phyloP scores from a whole-genome alignment of 2,888 invertebrate genomes.

The Rhodophaea formosa region DNA sequence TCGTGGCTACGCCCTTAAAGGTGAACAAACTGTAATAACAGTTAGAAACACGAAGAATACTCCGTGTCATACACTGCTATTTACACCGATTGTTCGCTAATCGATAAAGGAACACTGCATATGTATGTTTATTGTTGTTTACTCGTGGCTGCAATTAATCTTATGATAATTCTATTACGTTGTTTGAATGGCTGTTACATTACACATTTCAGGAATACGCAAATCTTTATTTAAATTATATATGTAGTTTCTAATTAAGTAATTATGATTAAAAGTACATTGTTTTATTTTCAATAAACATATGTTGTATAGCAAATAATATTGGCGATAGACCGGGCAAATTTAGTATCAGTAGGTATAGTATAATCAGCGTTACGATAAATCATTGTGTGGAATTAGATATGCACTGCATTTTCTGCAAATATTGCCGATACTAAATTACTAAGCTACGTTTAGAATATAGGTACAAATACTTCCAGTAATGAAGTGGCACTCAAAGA shows the following conservation, averaged over 20 bases:
- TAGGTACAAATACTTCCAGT: no score
- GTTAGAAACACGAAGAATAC: slow-evolving; percentile 37
- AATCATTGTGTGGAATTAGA: background rate
- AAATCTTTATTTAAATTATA: background rate
- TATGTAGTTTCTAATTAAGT: no score
- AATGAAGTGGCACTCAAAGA: no score
- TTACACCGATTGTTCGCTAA: slow-evolving; percentile 23
- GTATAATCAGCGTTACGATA: background rate
- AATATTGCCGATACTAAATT: no score
- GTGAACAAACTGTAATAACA: slow-evolving; percentile 59
- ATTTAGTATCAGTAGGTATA: no score
- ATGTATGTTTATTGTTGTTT: background rate
- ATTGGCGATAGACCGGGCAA: no score
- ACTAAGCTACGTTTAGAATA: no score
- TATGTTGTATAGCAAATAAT: no score
- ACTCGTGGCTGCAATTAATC: background rate
- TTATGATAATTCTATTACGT: slow-evolving; percentile 4
- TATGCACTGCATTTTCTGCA: background rate
- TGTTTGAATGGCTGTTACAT: background rate
- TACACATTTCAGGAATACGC: background rate
- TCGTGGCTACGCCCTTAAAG: slow-evolving; percentile 24
- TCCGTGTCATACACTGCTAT: slow-evolving; percentile 20
- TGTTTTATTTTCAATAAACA: background rate
- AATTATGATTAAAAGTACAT: no score
- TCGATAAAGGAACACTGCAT: background rate